Conservation (phyloP, 1,140 invertebrate genomes). For the Achatina immaculata region DNA sequence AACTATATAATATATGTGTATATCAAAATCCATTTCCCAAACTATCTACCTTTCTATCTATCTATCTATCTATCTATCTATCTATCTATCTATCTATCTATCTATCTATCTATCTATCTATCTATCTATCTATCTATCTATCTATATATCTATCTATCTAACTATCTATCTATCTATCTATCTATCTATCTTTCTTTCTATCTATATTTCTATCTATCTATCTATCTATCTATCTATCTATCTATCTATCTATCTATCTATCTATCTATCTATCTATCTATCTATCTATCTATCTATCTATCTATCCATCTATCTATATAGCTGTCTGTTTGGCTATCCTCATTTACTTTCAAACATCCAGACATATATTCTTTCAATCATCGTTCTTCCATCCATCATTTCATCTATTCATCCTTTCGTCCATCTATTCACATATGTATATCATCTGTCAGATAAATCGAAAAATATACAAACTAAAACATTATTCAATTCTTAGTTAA, state of each 20-base stretch:
- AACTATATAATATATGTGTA: neutral
- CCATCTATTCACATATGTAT: too few species aligned
- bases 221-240: slow-evolving; percentile 4
- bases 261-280: slow-evolving; percentile 4
- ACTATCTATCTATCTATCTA: slow-evolving; percentile 4
- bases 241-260: slow-evolving; percentile 4
- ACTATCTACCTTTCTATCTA: neutral
- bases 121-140: slow-evolving; percentile 4
- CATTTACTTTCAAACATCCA: too few species aligned
- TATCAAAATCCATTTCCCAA: neutral
- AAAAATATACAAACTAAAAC: too few species aligned
- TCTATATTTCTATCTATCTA: too few species aligned
- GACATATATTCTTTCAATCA: too few species aligned
- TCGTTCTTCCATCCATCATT: too few species aligned
- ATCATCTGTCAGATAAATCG: too few species aligned
- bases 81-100: neutral
- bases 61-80: neutral
- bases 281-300: neutral
- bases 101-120: slow-evolving; percentile 4
- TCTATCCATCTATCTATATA: neutral
- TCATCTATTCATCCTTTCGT: too few species aligned
- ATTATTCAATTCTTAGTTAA: too few species aligned
- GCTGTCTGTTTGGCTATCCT: neutral
- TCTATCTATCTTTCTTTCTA: neutral
- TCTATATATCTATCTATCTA: too few species aligned